Base-by-base conservation (phyloP, 2,888 invertebrate genomes). In the Ophraella communa region DNA sequence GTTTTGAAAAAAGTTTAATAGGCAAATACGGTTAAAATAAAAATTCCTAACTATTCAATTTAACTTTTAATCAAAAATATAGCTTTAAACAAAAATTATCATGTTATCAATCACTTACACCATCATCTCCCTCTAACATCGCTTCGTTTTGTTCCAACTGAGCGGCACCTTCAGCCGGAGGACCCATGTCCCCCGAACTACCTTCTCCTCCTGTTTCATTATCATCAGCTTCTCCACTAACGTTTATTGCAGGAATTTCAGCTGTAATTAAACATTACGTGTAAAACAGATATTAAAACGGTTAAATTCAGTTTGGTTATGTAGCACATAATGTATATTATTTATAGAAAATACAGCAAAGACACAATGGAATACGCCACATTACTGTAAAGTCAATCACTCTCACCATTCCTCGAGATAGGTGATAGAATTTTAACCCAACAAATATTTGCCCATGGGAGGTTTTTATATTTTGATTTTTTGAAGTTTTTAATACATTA, bases 161-260 rank as follows among this genome's bases (percentile, higher is more conserved):
- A 54, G 75, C 77, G 7, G 65, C 69, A 17, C 73, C 75, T 62
- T 81, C 81, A 10, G 71, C 73, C 4, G 82, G 81, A 11, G 81
- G 80, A 7, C 81, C 80, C 80, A 81, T 80, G 33, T 79, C 79
- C 49, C 78, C 80, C 4, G 77, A 77, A 55, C 77, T 76, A 33
- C 77, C 79, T 44, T 83, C 83, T 59, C 83, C 84, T 1, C 83
- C 81, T 52, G 83, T 83, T 20, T 84, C 83, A 57, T 83, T 83
- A 18, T 76, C 78, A 49, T 84, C 84, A 10, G 71, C 77, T 14
- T 76, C 79, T 44, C 76, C 78, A 59, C 81, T 81, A 11, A 81
- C 77, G 17, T 76, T 75, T 60, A 80, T 78, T 14, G 76, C 71
- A 7, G 82, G 82, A 57, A 81, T 77, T 72, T 81, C 82, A 59